Base-by-base conservation (phyloP, 2,888 invertebrate genomes). In the Adelognathus sp. region DNA sequence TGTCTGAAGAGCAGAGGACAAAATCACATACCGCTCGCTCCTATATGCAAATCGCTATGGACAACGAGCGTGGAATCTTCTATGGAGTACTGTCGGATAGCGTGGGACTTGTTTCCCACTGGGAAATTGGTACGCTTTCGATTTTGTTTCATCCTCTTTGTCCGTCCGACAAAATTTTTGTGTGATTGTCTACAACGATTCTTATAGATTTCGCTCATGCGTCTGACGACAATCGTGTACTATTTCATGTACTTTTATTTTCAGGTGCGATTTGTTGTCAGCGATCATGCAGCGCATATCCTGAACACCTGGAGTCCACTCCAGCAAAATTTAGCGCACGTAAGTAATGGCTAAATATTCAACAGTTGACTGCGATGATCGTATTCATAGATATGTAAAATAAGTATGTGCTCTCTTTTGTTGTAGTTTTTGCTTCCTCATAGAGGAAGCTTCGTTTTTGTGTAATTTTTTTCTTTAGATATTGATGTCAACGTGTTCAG, bases 51-150 rank as follows among this genome's bases (percentile, higher is more conserved):
- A 92, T 96, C 97, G 0, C 91, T 99, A 67, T 99, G 99, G 99
- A 99, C 98, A 0, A 98, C 97, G 87, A 96, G 97, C 83, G 97
- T 99, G 0, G 99, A 99, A 93, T 96, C 98, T 1, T 96, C 98
- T 0, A 94, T 99, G 76, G 99, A 99, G 92, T 99, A 99, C 90
- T 98, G 98, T 86, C 94, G 99, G 24, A 97, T 99, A 84, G 97
- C 98, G 0, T 98, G 98, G 97, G 99, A 99, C 92, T 93, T 99
- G n/a, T 99, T 98, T 93, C 98, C 98, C 0, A 94, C 95, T 76
- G 96, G 96, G 76, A 97, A 98, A 93, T 92, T 97, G 92, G 97
- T 97, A 93, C 90, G 92, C 50, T 18, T 76, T 64, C 9, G 46
- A 1, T 4, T 27, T 50, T 70, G 2, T 5, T 27, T 54, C n/a